phyloP scores from a whole-genome alignment of 1,140 invertebrate species.

The Bombus sylvicola region DNA sequence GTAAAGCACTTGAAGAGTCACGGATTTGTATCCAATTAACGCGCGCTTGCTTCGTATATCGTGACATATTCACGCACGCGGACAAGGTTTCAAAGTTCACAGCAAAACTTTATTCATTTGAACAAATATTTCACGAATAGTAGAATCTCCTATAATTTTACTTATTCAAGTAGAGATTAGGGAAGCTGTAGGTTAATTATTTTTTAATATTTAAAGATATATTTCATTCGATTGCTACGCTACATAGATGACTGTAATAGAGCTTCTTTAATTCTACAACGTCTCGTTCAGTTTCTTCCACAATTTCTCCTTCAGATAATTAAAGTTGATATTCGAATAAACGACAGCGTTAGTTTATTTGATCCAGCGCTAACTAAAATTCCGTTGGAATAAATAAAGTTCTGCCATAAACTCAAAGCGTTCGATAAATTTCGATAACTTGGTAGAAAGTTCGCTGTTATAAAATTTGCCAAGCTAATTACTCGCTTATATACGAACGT shows the following conservation, averaged over 20 bases:
- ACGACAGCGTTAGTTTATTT: not conserved
- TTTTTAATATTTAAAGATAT: not conserved
- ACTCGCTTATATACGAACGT: not conserved
- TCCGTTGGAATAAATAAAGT: not conserved
- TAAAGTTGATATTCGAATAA: not conserved
- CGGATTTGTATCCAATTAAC: conserved; percentile 28
- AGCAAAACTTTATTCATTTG: not conserved
- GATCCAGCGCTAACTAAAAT: not conserved
- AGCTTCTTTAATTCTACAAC: not conserved
- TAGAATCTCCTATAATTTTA: not conserved
- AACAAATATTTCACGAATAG: not conserved
- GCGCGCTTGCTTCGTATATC: not conserved
- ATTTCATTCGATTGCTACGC: not conserved
- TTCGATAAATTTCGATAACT: not conserved
- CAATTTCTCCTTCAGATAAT: not conserved
- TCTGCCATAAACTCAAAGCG: not conserved
- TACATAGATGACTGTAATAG: not conserved
- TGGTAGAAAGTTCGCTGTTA: not conserved
- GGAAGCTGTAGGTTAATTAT: not conserved
- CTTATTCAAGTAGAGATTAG: too few relatives aligned
- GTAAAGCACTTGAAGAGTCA: conserved; percentile 73
- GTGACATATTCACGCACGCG: not conserved
- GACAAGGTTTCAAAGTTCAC: not conserved
- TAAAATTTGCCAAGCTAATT: not conserved
- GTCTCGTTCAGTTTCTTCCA: too few relatives aligned